A percentile compares a stretch with the other conserved stretches of the same genome.
phyloP scores from a whole-genome alignment of 2,888 invertebrate species.

The Drosophila neonasuta region DNA sequence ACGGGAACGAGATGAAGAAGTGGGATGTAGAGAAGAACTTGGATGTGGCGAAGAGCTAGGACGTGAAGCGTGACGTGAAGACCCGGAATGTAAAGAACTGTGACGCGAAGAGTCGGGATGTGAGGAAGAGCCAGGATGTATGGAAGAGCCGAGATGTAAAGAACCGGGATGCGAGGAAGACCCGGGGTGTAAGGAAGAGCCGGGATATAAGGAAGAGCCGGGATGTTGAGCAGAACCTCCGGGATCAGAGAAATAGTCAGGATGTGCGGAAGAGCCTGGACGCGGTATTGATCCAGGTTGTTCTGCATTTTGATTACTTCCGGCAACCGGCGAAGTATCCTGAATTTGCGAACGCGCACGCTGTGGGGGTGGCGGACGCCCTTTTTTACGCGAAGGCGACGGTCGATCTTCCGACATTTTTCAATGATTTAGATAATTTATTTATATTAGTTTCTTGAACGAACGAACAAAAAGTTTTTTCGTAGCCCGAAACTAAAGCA shows the following conservation, averaged over 20 bases:
- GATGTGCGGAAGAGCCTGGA: background rate
- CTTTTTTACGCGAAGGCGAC: background rate
- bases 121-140: background rate
- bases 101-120: background rate
- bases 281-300: background rate
- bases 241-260: no score
- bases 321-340: background rate
- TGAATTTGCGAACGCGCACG: background rate
- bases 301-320: no score
- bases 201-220: background rate
- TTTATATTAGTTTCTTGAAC: background rate
- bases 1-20: background rate
- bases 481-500: constrained; percentile 18
- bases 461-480: constrained; percentile 1
- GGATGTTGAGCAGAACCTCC: background rate
- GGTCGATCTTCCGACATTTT: constrained; percentile 26
- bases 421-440: background rate
- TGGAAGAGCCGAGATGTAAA: background rate
- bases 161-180: background rate
- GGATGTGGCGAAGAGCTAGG: background rate
- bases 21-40: background rate
- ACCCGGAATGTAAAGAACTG: background rate
- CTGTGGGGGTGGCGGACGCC: background rate
- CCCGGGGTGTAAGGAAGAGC: background rate
- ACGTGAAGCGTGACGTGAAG: background rate